Evolutionary conservation across 2,113 vertebrate species (phyloP), one percentile per base, ranked within the genome.

Genomic region (Bubo bubo): DNA sequence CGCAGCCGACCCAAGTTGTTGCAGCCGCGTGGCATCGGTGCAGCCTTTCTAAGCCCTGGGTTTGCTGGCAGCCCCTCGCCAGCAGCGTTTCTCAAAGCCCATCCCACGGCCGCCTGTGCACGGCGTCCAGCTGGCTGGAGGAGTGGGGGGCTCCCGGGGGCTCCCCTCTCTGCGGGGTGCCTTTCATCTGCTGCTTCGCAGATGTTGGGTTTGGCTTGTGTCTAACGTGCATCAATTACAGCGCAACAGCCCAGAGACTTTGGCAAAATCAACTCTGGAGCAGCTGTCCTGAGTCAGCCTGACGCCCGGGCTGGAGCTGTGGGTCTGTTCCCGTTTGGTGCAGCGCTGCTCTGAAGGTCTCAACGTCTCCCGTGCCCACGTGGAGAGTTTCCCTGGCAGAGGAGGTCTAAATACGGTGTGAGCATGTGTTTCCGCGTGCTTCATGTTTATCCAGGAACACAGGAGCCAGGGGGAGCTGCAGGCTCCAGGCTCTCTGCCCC

Each of bases 191-290:
- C 91, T 93, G 90, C 56, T 93, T 32, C 1, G 0, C 97, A 97
- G 88, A 93, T 97, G 95, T 84, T 94, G 79, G 28, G 49, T 81
- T 97, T 97, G 95, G 97, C 95, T 96, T 16, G 0, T 52, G 35
- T 32, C 55, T 88, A 75, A 73, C 14, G 5, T 12, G 59, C 81
- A 66, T 91, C 73, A 86, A 52, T 95, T 91, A 80, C n/a, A 59
- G 56, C 3, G 5, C 79, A 92, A 45, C 88, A 92, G 72, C 90
- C 59, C 2, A 0, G 35, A 86, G 73, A 20, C 83, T 95, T 88
- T 91, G 92, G 94, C 94, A 96, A 67, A 92, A 43, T 50, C 79
- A 62, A 6, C 83, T 75, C 43, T 47, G 68, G 83, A 94, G 95
- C 95, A 95, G 91, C 96, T 97, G 95, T 93, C 86, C 73, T 56